Conservation (phyloP, 2,113 vertebrate species). For the Channa argus region DNA sequence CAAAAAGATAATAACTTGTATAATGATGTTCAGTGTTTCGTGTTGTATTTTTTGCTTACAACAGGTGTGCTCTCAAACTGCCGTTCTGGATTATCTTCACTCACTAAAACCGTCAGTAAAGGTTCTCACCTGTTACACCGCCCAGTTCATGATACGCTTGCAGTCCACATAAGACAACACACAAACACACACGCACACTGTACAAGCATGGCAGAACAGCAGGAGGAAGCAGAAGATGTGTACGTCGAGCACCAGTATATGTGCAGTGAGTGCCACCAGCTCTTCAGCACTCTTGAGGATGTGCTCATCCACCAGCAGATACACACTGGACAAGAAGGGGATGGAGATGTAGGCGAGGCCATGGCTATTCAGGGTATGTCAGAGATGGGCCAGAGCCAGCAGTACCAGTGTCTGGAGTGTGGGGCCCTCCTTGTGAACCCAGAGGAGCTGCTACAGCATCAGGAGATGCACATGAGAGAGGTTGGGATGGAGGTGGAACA, state of each 20-base stretch:
- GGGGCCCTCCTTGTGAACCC: conserved; percentile 86
- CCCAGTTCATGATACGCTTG: conserved; percentile 26
- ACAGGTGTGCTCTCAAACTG: conserved; percentile 35
- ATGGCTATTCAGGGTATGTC: conserved; percentile 58
- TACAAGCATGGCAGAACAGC: conserved; percentile 74
- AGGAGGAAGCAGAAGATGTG: conserved; percentile 70
- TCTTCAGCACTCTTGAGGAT: conserved; percentile 89
- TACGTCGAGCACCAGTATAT: conserved; percentile 92
- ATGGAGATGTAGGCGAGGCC: conserved; percentile 49
- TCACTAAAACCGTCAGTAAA: background rate
- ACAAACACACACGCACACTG: background rate
- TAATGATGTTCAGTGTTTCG: background rate
- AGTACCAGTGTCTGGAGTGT: conserved; percentile 92
- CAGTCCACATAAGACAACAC: conserved; percentile 9
- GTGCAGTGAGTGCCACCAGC: conserved; percentile 91
- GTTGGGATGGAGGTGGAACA: conserved; percentile 78
- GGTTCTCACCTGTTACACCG: conserved; percentile 1
- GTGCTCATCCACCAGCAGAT: conserved; percentile 92
- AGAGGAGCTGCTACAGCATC: conserved; percentile 88
- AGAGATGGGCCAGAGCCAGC: conserved; percentile 80
- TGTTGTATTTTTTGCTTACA: background rate
- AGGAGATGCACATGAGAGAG: conserved; percentile 90
- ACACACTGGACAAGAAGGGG: conserved; percentile 79
- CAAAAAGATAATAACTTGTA: background rate
- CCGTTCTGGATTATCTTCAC: conserved; percentile 16